These are phyloP conservation scores for Turritopsis dohrnii DNA, from an alignment of 30 jellyfish, hydroid and myxozoan species.

Conservation along the genomic window DNA sequence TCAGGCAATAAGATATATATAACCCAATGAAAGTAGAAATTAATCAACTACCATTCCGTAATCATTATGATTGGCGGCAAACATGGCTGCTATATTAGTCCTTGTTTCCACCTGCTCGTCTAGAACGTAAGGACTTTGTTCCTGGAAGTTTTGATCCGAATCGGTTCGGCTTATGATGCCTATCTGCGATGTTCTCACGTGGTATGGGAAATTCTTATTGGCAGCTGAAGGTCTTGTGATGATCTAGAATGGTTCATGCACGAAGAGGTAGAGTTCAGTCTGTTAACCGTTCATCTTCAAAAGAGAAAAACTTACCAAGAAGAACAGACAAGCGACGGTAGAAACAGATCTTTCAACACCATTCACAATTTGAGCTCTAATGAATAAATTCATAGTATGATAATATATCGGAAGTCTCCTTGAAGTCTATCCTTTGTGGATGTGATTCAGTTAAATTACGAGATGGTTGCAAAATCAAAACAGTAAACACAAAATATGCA, in stretches of 20 bases:
- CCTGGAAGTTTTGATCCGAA: slow-evolving; percentile 45
- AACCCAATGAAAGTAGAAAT: no score
- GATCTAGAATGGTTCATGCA: slow-evolving; percentile 37
- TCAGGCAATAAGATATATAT: no score
- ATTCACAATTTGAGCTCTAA: slow-evolving; percentile 88
- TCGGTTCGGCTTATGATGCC: slow-evolving; percentile 9
- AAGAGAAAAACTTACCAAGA: slow-evolving; percentile 51
- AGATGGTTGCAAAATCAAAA: no score
- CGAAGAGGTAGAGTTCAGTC: neutral
- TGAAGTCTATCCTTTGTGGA: no score
- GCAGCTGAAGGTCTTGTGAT: slow-evolving; percentile 92
- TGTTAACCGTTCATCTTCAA: neutral
- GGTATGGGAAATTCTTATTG: slow-evolving; percentile 89
- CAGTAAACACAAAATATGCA: no score
- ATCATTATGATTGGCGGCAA: slow-evolving; percentile 17
- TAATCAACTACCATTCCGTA: neutral
- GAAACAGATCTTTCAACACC: slow-evolving; percentile 85
- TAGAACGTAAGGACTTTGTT: slow-evolving; percentile 58
- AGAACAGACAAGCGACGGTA: slow-evolving; percentile 53
- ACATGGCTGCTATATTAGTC: slow-evolving; percentile 20
- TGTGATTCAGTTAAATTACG: no score
- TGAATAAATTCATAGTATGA: neutral
- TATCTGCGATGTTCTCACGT: slow-evolving; percentile 91
- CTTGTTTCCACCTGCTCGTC: slow-evolving; percentile 12
- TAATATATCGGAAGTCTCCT: no score